Evolutionary conservation across 2,797 vertebrate genomes (phyloP).

Genomic region (Smutsia temminckii): DNA sequence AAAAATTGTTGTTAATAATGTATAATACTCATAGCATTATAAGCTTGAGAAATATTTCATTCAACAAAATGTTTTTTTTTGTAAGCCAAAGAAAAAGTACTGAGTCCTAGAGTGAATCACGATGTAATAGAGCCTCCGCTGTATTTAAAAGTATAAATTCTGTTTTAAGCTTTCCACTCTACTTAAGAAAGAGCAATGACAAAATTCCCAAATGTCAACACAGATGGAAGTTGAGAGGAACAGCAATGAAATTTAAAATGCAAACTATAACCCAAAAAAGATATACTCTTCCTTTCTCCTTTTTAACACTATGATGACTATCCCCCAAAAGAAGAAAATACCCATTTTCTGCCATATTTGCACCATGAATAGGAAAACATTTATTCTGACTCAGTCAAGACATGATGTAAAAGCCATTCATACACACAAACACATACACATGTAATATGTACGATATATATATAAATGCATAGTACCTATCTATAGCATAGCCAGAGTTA

Average conservation of each 20-base stretch:
- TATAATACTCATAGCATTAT: not conserved
- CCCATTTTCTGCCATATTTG: slow-evolving; percentile 33
- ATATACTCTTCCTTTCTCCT: slow-evolving; percentile 39
- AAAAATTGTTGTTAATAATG: not conserved
- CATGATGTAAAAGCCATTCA: not conserved
- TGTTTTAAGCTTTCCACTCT: slow-evolving; percentile 62
- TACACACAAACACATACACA: not conserved
- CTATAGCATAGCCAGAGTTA: slow-evolving; percentile 6
- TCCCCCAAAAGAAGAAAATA: slow-evolving; percentile 36
- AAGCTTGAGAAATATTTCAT: slow-evolving; percentile 42
- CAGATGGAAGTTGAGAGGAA: slow-evolving; percentile 72
- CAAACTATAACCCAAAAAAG: slow-evolving; percentile 63
- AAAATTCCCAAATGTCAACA: slow-evolving; percentile 70
- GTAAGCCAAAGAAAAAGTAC: not conserved
- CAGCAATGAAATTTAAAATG: slow-evolving; percentile 71
- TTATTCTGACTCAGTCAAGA: not conserved
- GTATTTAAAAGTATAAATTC: slow-evolving; percentile 57
- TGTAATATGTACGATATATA: not conserved
- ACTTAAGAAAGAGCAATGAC: slow-evolving; percentile 69
- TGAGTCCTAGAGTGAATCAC: not conserved
- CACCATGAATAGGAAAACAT: not conserved
- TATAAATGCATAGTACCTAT: not conserved
- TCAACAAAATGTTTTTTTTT: slow-evolving; percentile 42
- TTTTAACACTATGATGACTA: slow-evolving; percentile 27
- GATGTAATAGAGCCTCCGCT: not conserved